A percentile compares a stretch with the other conserved stretches of the same genome.
Conservation (phyloP, 37 sponge, comb jelly and placozoan species). For the Halisarca cf. caerulea region DNA sequence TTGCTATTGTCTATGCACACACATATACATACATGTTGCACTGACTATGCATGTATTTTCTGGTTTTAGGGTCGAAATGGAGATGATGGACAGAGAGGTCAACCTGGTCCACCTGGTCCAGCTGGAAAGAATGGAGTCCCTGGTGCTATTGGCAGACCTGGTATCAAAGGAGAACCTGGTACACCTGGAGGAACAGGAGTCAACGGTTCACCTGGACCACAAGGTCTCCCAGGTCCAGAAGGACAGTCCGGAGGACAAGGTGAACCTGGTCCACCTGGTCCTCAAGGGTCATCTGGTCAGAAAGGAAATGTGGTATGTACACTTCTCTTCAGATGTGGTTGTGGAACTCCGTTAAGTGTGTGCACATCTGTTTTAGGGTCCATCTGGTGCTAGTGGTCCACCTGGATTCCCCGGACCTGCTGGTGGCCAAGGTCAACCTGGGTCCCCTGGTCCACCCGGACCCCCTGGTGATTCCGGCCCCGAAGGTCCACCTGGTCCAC, state of each 20-base stretch:
- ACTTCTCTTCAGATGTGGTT: neutral
- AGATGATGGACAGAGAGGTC: conserved; percentile 18
- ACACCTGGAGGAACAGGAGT: neutral
- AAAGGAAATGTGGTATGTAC: conserved; percentile 12
- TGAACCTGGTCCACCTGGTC: conserved; percentile 11
- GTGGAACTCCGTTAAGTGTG: neutral
- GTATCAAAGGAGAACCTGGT: neutral
- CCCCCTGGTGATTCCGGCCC: conserved; percentile 33
- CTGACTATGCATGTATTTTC: neutral
- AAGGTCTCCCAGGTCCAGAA: neutral
- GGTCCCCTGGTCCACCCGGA: conserved; percentile 44
- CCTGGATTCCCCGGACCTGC: conserved; percentile 55
- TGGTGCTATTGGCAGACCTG: conserved; percentile 24
- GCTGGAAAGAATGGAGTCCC: conserved; percentile 29
- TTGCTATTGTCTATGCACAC: too few relatives aligned
- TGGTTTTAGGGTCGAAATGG: conserved; percentile 23
- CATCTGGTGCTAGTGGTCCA: conserved; percentile 2
- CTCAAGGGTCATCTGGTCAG: neutral
- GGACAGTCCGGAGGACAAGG: conserved; percentile 1
- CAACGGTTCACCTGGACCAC: neutral
- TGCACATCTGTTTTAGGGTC: conserved; percentile 10
- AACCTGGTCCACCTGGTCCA: conserved; percentile 17
- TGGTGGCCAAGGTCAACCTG: conserved; percentile 57
- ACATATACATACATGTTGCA: too few relatives aligned
- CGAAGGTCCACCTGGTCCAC: conserved; percentile 32